phyloP scores from a whole-genome alignment of 37 sponge, comb jelly and placozoan genomes.

The Oopsacas minuta region DNA sequence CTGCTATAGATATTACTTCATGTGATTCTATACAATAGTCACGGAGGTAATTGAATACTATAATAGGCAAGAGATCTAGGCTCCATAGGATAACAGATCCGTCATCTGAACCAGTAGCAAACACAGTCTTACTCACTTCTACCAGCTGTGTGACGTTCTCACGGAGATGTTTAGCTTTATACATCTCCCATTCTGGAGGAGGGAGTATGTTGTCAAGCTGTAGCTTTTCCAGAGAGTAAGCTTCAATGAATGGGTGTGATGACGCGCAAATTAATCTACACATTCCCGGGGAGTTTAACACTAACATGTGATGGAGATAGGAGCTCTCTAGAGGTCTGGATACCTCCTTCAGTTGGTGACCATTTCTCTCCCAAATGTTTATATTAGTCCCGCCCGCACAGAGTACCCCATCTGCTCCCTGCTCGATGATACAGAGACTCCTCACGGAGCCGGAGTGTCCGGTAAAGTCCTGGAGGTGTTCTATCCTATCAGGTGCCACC shows the following conservation, averaged over 20 bases:
- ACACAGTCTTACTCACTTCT: neutral
- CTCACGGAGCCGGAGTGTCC: conserved; percentile 3
- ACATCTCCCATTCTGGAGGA: neutral
- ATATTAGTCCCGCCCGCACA: neutral
- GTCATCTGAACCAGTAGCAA: neutral
- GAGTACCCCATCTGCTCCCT: neutral
- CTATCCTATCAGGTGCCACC: neutral
- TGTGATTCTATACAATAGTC: neutral
- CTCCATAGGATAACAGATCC: conserved; percentile 8
- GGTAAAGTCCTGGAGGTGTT: neutral
- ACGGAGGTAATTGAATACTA: neutral
- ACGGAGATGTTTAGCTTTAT: neutral
- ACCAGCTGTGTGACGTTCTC: neutral
- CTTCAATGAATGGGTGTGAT: conserved; percentile 1
- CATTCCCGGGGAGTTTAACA: neutral
- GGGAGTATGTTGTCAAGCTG: neutral
- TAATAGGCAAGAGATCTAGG: neutral
- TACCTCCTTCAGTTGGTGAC: neutral
- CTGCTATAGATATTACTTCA: neutral
- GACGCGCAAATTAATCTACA: neutral
- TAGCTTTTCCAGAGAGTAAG: neutral
- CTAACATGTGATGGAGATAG: neutral
- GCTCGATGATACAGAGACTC: neutral
- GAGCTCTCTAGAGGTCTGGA: neutral
- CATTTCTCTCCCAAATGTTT: neutral